Percentiles rank a stretch among this genome's conserved stretches.
phyloP scores from a whole-genome alignment of 2,797 vertebrate genomes.

The Coreius guichenoti region DNA sequence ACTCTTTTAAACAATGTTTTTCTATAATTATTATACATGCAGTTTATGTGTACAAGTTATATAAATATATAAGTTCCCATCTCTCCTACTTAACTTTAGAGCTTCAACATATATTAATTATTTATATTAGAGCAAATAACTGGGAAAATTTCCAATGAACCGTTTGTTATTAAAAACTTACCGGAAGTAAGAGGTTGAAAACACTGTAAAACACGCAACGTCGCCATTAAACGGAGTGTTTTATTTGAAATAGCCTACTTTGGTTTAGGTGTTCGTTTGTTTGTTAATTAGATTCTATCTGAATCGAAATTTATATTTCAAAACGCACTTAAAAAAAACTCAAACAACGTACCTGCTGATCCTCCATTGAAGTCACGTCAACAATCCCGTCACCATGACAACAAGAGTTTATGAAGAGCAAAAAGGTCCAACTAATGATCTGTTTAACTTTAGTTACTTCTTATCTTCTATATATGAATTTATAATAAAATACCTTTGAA shows the following conservation, averaged over 20 bases:
- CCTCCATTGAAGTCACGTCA: constrained; percentile 10
- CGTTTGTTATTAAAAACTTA: background rate
- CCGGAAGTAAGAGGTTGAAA: background rate
- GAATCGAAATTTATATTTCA: background rate
- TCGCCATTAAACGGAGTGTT: background rate
- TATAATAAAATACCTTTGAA: background rate
- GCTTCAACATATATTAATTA: background rate
- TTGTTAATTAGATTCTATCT: background rate
- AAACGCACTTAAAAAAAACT: background rate
- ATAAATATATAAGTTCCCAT: background rate
- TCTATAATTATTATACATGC: background rate
- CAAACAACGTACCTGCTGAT: background rate
- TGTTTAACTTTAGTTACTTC: background rate
- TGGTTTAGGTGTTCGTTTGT: background rate
- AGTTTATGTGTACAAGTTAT: background rate
- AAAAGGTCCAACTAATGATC: background rate
- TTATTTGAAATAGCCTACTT: background rate
- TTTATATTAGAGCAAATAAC: background rate
- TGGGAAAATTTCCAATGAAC: background rate
- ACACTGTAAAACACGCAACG: background rate
- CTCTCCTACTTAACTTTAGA: background rate
- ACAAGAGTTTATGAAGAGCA: background rate
- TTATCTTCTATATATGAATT: background rate
- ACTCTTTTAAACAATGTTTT: background rate
- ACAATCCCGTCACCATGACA: constrained; percentile 46